Percentiles rank a stretch among this genome's conserved stretches.
These are phyloP conservation scores for Leptosomus discolor DNA, from an alignment of 2,113 vertebrate species.

Conservation along the genomic window DNA sequence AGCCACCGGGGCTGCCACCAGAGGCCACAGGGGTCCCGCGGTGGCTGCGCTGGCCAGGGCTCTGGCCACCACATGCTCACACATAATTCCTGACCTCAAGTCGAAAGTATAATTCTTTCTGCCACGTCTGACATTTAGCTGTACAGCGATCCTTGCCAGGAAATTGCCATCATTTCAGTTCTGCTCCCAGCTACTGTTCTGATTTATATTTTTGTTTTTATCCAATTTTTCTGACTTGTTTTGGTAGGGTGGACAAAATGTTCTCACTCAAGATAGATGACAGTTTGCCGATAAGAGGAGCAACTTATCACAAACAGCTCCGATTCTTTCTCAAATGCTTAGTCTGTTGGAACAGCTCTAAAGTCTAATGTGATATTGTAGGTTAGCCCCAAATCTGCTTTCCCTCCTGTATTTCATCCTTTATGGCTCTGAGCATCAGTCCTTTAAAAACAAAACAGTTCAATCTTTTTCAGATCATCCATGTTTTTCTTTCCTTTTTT, in stretches of 20 bases:
- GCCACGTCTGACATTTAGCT: slow-evolving; percentile 65
- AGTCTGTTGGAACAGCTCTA: slow-evolving; percentile 64
- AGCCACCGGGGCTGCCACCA: neutral
- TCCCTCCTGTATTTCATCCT: slow-evolving; percentile 45
- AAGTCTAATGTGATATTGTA: slow-evolving; percentile 53
- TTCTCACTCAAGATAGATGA: slow-evolving; percentile 60
- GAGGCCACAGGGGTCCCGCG: fast-evolving
- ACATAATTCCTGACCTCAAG: slow-evolving; percentile 34
- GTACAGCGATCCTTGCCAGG: slow-evolving; percentile 31
- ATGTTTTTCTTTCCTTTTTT: neutral
- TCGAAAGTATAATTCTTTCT: slow-evolving; percentile 45
- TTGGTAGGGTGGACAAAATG: slow-evolving; percentile 62
- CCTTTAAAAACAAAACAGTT: slow-evolving; percentile 34
- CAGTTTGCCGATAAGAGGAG: slow-evolving; percentile 64
- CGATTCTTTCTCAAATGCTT: slow-evolving; percentile 45
- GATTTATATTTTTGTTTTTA: slow-evolving; percentile 69
- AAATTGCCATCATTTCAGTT: slow-evolving; percentile 61
- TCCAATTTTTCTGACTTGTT: slow-evolving; percentile 63
- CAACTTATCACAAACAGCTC: slow-evolving; percentile 57
- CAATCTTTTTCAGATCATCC: neutral
- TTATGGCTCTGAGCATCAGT: neutral
- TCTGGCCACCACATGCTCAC: neutral
- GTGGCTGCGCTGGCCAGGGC: neutral
- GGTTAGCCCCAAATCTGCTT: slow-evolving; percentile 52
- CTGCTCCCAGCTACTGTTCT: slow-evolving; percentile 45